A percentile compares a stretch with the other conserved stretches of the same genome.
phyloP scores from a whole-genome alignment of 1,140 invertebrate species.

The Drosophila ercepeae region DNA sequence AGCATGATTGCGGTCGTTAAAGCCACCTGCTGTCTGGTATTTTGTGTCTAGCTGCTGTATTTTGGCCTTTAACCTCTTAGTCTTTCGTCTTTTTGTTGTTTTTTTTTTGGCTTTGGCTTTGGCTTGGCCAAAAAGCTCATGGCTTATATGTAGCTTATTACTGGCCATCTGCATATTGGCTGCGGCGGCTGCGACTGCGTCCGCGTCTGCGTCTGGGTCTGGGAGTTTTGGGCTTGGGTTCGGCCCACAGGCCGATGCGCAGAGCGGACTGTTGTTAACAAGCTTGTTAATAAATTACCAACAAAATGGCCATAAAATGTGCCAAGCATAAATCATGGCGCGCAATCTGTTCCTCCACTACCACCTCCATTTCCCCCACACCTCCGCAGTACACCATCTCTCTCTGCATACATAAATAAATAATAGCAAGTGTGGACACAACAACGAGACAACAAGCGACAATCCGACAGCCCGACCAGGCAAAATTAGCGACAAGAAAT shows the following conservation, averaged over 20 bases:
- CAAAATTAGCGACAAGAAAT: conserved; percentile 60
- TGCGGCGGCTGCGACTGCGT: conserved; percentile 13
- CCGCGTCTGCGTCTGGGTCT: conserved; percentile 11
- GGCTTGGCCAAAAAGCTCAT: conserved; percentile 37
- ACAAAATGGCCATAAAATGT: conserved; percentile 82
- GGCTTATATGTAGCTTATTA: conserved; percentile 11
- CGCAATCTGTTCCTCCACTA: conserved; percentile 44
- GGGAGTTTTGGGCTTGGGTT: conserved; percentile 14
- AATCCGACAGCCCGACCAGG: conserved; percentile 46
- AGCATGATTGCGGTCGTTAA: conserved; percentile 50
- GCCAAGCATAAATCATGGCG: conserved; percentile 77
- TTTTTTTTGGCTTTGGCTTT: conserved; percentile 12
- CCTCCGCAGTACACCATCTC: not conserved
- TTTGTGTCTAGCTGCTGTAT: conserved; percentile 49
- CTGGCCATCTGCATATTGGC: conserved; percentile 57
- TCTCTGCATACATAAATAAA: conserved; percentile 71
- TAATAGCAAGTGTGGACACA: conserved; percentile 78
- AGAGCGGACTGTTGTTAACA: conserved; percentile 75
- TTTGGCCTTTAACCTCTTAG: conserved; percentile 74
- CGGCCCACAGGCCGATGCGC: conserved; percentile 41
- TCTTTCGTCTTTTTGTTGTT: conserved; percentile 16
- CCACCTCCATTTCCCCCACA: not conserved
- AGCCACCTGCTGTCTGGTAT: conserved; percentile 73
- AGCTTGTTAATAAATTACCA: conserved; percentile 83
- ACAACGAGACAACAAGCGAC: conserved; percentile 29